Base-by-base conservation (phyloP, 2,797 vertebrate species). In the Ctenosaura bakeri region DNA sequence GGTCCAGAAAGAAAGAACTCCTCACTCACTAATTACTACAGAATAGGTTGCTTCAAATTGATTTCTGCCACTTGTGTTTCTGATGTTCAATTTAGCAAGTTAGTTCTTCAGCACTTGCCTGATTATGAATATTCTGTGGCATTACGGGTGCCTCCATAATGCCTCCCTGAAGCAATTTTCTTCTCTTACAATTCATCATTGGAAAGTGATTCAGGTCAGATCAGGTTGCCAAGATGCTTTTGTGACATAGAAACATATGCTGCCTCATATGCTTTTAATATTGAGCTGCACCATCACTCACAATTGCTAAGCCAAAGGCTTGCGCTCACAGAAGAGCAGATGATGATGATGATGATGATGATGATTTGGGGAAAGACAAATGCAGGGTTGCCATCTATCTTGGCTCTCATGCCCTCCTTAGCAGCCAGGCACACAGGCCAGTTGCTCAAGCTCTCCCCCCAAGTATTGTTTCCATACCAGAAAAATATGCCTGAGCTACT, bases 221-320 rank as follows among this genome's bases (percentile, higher is more conserved):
- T 88, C 38, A 88, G n/a, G 64, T 80, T 74, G 83, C 83, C 77
- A 81, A 42, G 76, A 74, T 73, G 54, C 46, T 74, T 81, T 87
- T 91, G 62, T 91, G 90, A 91, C 90, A 88, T 88, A 88, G 64
- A 29, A 29, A 64, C 80, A 18, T 54, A n/a, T 80, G 82, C 85
- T 46, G 59, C 29, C 50, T 73, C 26, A 73, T 69, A 26, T 8
- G 9, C 78, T 85, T 29, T 73, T 32, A 85, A 71, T n/a, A 62
- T 32, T 78, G n/a, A 71, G 35, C 29, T n/a, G 13, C 29, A 73
- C 7, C 22, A 7, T 88, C n/a, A 88, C 7, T 42, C 71, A 7
- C 10, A 4, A 4, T 26, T 22, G 78, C 52, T 52, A 56, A 56
- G 13, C 9, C 64, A 84, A 14, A 77, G 6, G 85, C 46, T 76